Percentiles rank a stretch among this genome's conserved stretches.
These are phyloP conservation scores for Zenarchopterus dispar DNA, from an alignment of 2,797 vertebrate genomes.

Conservation along the genomic window DNA sequence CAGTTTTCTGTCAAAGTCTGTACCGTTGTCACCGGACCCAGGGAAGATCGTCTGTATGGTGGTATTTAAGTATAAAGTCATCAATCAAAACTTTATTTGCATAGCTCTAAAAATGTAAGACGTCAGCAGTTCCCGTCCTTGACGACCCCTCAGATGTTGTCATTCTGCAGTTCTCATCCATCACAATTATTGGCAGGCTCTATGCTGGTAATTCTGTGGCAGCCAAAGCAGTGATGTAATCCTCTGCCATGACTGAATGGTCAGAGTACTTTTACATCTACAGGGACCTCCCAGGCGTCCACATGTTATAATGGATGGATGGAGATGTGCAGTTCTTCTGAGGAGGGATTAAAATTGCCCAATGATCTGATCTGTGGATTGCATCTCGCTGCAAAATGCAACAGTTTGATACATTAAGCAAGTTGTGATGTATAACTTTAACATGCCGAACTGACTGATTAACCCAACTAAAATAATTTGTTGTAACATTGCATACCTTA, in stretches of 20 bases:
- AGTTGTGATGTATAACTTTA: neutral
- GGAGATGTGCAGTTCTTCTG: neutral
- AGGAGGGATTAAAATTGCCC: constrained; percentile 24
- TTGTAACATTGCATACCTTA: neutral
- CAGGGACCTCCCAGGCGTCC: constrained; percentile 41
- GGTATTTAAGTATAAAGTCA: no score
- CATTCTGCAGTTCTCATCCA: constrained; percentile 3
- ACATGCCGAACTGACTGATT: neutral
- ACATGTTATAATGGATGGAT: constrained; percentile 2
- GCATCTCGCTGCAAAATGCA: no score
- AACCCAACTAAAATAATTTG: neutral
- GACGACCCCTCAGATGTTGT: no score
- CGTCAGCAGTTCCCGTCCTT: neutral
- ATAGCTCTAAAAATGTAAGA: neutral
- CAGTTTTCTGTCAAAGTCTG: no score
- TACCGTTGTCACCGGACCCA: no score
- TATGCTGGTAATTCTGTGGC: constrained; percentile 21
- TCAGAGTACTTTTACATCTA: constrained; percentile 38
- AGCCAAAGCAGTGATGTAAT: constrained; percentile 24
- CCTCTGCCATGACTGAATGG: constrained; percentile 39
- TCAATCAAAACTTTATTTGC: neutral
- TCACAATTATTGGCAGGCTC: constrained; percentile 20
- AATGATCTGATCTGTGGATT: neutral
- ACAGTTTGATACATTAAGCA: neutral
- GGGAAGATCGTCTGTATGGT: no score